Evolutionary conservation across 2,113 vertebrate genomes (phyloP).

Genomic region (Macquaria ambigua): DNA sequence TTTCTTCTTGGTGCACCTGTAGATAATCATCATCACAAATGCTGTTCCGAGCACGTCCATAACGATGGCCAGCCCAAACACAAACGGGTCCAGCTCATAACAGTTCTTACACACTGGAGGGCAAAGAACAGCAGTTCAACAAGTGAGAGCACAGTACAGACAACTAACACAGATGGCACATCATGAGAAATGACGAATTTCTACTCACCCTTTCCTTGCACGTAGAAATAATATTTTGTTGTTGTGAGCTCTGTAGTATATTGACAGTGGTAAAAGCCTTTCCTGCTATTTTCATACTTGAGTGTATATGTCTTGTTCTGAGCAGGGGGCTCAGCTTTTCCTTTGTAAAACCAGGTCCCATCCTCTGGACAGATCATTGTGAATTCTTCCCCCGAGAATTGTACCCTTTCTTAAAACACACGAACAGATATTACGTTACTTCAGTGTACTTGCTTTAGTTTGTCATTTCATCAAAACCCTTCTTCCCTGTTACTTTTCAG

Average conservation of each 20-base stretch:
- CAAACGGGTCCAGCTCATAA: not conserved
- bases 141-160: not conserved
- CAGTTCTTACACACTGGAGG: slow-evolving; percentile 76
- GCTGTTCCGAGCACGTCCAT: slow-evolving; percentile 65
- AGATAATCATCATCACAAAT: slow-evolving; percentile 59
- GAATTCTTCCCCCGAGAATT: accelerated
- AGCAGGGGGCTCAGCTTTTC: accelerated
- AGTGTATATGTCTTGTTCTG: accelerated
- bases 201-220: slow-evolving; percentile 77
- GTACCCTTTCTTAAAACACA: not conserved
- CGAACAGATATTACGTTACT: not conserved
- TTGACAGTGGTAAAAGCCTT: not conserved
- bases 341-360: accelerated
- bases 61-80: accelerated
- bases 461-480: not conserved
- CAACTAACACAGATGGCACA: accelerated
- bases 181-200: not conserved
- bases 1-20: slow-evolving; percentile 57
- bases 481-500: not conserved
- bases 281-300: accelerated
- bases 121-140: accelerated
- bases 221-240: slow-evolving; percentile 63
- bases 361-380: not conserved
- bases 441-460: not conserved
- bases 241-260: accelerated